These are phyloP conservation scores for Ceuthmochares aereus DNA, from an alignment of 2,113 vertebrate genomes.

Conservation along the genomic window DNA sequence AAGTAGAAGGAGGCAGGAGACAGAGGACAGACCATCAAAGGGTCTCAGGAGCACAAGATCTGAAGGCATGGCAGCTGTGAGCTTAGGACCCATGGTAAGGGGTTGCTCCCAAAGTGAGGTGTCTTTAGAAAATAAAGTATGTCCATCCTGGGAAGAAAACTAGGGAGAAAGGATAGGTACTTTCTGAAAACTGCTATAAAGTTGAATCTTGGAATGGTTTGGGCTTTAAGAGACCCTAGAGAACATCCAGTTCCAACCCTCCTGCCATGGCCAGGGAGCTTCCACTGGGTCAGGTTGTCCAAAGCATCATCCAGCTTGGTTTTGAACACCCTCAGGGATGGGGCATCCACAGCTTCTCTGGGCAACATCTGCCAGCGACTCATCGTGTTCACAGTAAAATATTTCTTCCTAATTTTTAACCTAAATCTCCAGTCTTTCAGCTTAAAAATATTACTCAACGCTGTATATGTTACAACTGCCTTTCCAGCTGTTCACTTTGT, in stretches of 20 bases:
- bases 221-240: too few relatives aligned
- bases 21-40: neutral
- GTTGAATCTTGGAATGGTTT: neutral
- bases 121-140: neutral
- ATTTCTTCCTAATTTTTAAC: too few relatives aligned
- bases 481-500: neutral
- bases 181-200: neutral
- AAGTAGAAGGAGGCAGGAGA: neutral
- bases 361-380: too few relatives aligned
- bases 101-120: neutral
- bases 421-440: too few relatives aligned
- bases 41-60: neutral
- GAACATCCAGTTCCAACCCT: too few relatives aligned
- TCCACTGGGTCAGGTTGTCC: too few relatives aligned
- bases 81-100: neutral
- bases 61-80: fast-evolving
- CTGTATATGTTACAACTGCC: neutral
- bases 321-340: too few relatives aligned
- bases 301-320: too few relatives aligned
- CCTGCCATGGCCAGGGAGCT: too few relatives aligned
- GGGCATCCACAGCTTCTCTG: too few relatives aligned
- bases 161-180: neutral
- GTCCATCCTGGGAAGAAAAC: neutral
- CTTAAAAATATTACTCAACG: fast-evolving
- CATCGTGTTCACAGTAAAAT: too few relatives aligned